Base-by-base conservation (phyloP, 2,113 vertebrate species). In the Pelecanoides urinatrix region DNA sequence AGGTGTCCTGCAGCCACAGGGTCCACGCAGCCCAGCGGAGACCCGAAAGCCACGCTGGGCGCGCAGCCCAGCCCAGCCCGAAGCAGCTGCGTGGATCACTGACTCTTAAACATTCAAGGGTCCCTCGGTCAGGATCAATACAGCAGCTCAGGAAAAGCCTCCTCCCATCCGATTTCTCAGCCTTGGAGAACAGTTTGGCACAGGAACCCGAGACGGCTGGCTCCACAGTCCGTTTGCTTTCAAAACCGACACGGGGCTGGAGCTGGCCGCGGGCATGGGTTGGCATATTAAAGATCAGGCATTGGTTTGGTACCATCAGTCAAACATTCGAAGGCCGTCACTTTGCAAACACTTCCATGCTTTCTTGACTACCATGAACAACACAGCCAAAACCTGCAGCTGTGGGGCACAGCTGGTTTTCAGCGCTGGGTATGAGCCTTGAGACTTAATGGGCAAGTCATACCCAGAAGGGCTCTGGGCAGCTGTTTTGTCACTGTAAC, bases 311-410 rank as follows among this genome's bases (percentile, higher is more conserved):
- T 78, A 38, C 40, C 58, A 76, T 50, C 62, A 49, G 49, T 47
- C 49, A 34, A 49, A 65, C 0, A 0, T 45, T 66, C 1, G 2
- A 58, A 73, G 45, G 53, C 53, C 2, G 3, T 36, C 74, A 30
- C 49, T 62, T 55, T 59, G 52, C n/a, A 85, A 84, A 78, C 38
- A 44, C 32, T 85, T 79, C 10, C 75, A 58, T 7, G 5, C 49
- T 82, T 70, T 44, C 87, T 47, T 83, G 26, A 68, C 38, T 72
- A 12, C 55, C 5, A 3, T 55, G 38, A 88, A 42, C 55, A 71
- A 38, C 2, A 6, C 38, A 80, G 72, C 34, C 0, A 0, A 79
- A 71, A 61, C 30, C 20, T 63, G 67, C 74, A 82, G 77, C 42
- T 59, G 61, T 38, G 52, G 22, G 68, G 34, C 70, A 73, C 47